phyloP scores from a whole-genome alignment of 2,888 invertebrate genomes.

The Pasiphila rectangulata region DNA sequence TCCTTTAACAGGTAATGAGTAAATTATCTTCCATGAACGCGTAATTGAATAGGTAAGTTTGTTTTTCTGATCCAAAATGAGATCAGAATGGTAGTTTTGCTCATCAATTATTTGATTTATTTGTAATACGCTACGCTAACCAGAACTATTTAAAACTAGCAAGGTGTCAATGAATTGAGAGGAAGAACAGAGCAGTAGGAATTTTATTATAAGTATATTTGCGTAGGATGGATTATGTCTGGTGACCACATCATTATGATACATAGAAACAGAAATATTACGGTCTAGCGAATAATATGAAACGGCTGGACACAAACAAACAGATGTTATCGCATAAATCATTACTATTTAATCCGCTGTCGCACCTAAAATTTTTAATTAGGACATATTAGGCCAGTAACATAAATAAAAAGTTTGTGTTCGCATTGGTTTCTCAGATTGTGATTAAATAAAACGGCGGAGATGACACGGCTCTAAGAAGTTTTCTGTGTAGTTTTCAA shows the following conservation, averaged over 20 bases:
- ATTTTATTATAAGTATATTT: slow-evolving; percentile 38
- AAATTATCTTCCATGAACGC: too few relatives aligned
- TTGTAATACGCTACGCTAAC: slow-evolving; percentile 10
- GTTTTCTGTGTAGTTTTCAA: slow-evolving; percentile 50
- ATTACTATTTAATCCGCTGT: slow-evolving; percentile 2
- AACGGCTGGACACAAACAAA: slow-evolving; percentile 8
- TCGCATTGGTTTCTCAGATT: slow-evolving; percentile 35
- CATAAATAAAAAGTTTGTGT: slow-evolving; percentile 30
- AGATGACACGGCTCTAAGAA: slow-evolving; percentile 45
- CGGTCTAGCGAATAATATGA: slow-evolving; percentile 22
- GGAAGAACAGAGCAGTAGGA: slow-evolving; percentile 8
- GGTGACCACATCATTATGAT: slow-evolving; percentile 34
- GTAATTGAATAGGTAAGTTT: too few relatives aligned
- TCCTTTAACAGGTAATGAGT: too few relatives aligned
- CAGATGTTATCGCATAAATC: slow-evolving; percentile 24
- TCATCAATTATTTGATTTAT: slow-evolving; percentile 5
- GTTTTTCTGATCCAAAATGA: slow-evolving; percentile 18
- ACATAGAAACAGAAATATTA: slow-evolving; percentile 26
- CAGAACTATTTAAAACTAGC: slow-evolving; percentile 13
- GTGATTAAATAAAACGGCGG: slow-evolving; percentile 43
- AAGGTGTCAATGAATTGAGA: slow-evolving; percentile 20
- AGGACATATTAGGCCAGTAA: slow-evolving; percentile 27
- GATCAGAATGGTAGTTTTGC: slow-evolving; percentile 23
- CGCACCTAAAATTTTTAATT: slow-evolving; percentile 19
- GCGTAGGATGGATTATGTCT: slow-evolving; percentile 35